Percentiles rank a stretch among this genome's conserved stretches.
Conservation (phyloP, 1,140 invertebrate genomes). For the Euura lappo region DNA sequence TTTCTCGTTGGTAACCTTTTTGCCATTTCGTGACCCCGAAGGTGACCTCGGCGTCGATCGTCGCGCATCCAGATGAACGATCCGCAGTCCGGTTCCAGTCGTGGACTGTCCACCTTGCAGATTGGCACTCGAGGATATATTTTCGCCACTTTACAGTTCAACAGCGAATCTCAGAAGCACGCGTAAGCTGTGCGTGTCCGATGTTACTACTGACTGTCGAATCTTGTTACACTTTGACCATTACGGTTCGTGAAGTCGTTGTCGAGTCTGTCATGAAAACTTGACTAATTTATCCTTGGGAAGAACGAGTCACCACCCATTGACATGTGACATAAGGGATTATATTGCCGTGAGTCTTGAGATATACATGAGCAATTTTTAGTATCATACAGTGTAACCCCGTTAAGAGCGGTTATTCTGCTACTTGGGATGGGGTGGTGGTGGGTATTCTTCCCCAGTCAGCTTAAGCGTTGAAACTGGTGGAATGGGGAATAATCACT, state of each 20-base stretch:
- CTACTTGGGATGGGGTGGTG: background rate
- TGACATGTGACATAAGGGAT: background rate
- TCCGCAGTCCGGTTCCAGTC: background rate
- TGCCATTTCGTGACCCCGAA: background rate
- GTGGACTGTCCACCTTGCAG: background rate
- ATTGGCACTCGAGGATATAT: background rate
- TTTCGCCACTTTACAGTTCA: background rate
- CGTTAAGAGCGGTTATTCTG: no score
- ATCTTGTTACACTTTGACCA: no score
- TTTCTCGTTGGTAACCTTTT: background rate
- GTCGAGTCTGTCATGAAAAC: background rate
- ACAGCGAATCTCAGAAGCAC: background rate
- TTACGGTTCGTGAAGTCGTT: background rate
- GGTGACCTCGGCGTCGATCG: background rate
- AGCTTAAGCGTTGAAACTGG: background rate
- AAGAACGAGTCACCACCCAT: background rate
- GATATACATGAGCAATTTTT: background rate
- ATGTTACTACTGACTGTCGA: no score
- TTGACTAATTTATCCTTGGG: background rate
- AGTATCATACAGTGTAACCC: background rate
- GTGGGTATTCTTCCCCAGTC: background rate
- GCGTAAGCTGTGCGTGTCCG: no score
- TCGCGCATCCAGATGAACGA: background rate
- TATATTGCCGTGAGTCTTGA: background rate
- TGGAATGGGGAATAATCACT: no score